Conservation (phyloP, 2,888 invertebrate genomes). For the Ptychoptera contaminata region DNA sequence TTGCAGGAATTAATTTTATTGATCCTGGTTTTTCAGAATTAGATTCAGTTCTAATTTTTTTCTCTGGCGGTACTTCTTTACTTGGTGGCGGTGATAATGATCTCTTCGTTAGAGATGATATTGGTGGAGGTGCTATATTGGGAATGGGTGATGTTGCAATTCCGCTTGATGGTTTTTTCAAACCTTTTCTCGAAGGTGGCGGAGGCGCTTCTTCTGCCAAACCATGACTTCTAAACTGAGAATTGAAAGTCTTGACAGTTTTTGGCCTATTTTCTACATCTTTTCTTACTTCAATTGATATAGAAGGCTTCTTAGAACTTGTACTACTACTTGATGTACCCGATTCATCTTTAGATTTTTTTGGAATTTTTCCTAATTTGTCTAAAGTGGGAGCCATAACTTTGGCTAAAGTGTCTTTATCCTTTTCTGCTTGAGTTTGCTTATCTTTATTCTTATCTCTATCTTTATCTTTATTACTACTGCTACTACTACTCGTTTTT, state of each 20-base stretch:
- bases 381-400: constrained; percentile 48
- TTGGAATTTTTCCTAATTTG: constrained; percentile 66
- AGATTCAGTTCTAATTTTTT: constrained; percentile 53
- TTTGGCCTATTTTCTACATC: constrained; percentile 58
- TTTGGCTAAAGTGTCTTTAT: constrained; percentile 51
- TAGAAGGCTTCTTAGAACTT: constrained; percentile 45
- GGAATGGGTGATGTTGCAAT: constrained; percentile 27
- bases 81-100: constrained; percentile 23
- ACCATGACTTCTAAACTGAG: constrained; percentile 83
- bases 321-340: constrained; percentile 19
- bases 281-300: constrained; percentile 67
- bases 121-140: constrained; percentile 15
- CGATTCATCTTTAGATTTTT: constrained; percentile 38
- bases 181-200: constrained; percentile 57
- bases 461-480: constrained; percentile 17
- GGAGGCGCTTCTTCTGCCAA: constrained; percentile 75
- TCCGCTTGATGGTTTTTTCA: constrained; percentile 37
- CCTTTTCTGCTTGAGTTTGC: constrained; percentile 42
- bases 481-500: constrained; percentile 6
- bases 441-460: constrained; percentile 30
- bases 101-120: constrained; percentile 15
- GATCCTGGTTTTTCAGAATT: constrained; percentile 56
- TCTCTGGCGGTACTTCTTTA: constrained; percentile 42
- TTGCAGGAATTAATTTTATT: constrained; percentile 74
- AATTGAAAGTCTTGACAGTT: constrained; percentile 82